Evolutionary conservation across 2,888 invertebrate genomes (phyloP), one percentile per base, ranked within the genome.

Genomic region (Xestoiulus laeticollis): DNA sequence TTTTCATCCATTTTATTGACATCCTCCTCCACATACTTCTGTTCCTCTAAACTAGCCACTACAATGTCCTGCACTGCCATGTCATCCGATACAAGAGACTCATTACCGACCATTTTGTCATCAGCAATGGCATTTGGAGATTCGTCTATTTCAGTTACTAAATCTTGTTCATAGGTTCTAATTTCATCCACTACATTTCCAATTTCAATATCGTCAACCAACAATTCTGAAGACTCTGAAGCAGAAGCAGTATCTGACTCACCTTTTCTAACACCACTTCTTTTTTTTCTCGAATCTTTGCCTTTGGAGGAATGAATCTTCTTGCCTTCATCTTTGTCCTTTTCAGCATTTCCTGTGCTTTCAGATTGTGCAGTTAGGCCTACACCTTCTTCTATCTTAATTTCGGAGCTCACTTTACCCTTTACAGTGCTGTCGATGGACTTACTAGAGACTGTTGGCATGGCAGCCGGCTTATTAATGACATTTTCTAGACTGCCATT

Each of bases 391-490:
- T 78, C 78, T 0, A 78, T 78, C 78, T 30, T 30, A 78, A 78
- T 78, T 78, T 78, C 78, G 26, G 78, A 12, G 78, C 26, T 30
- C 30, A 14, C 78, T 78, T 78, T 78, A 30, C 5, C 78, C 78
- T 10, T 78, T 30, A 12, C 30, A 10, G 78, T 1, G 14, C 30
- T 78, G 78, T 78, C 78, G 30, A 30, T 78, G 30, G 78, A 78
- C 78, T 30, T 30, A 10, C 78, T 22, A 5, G 78, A 4, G 78
- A 78, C 78, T 30, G 78, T 78, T 78, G 78, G 78, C 78, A 78
- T 78, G 78, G 78, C 30, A 78, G 78, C 78, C 26, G 78, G 78
- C 14, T 78, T 78, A 78, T 78, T 78, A 78, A 78, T 78, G 78
- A 14, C 78, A 78, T 30, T 14, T 78, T 78, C 78, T 30, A 78